A percentile compares a stretch with the other conserved stretches of the same genome.
These are phyloP conservation scores for Pogonus chalceus DNA, from an alignment of 1,140 invertebrate genomes.

Conservation along the genomic window DNA sequence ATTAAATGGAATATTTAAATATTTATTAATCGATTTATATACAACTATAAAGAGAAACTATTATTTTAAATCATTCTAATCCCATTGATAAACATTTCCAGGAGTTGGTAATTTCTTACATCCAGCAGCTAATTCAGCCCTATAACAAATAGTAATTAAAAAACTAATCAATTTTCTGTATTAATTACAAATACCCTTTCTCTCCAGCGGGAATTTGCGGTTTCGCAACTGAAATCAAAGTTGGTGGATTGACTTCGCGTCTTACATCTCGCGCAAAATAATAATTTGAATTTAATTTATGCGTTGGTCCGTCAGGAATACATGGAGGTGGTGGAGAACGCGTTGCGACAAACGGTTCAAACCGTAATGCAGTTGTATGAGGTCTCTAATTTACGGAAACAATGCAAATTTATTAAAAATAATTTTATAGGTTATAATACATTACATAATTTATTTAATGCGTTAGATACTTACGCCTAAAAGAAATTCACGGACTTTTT, in stretches of 20 bases:
- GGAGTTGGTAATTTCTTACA: slow-evolving; percentile 38
- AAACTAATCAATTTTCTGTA: not conserved
- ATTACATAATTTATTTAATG: too few relatives aligned
- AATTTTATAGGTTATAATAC: not conserved
- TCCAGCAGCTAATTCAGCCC: not conserved
- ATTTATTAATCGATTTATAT: not conserved
- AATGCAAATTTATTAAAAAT: not conserved
- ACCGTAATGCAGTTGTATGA: slow-evolving; percentile 52
- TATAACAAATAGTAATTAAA: not conserved
- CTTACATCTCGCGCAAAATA: slow-evolving; percentile 69
- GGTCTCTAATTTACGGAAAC: slow-evolving; percentile 38
- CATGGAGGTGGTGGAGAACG: slow-evolving; percentile 65
- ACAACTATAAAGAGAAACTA: not conserved
- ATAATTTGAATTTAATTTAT: slow-evolving; percentile 61
- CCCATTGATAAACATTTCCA: slow-evolving; percentile 44
- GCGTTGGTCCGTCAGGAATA: slow-evolving; percentile 62
- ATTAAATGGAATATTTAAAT: too few relatives aligned
- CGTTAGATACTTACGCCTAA: slow-evolving; percentile 45
- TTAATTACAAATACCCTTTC: slow-evolving; percentile 8
- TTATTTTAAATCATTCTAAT: slow-evolving; percentile 25
- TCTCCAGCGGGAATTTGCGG: slow-evolving; percentile 19
- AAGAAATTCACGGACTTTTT: slow-evolving; percentile 46
- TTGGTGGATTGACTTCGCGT: slow-evolving; percentile 57
- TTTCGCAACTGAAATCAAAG: slow-evolving; percentile 38
- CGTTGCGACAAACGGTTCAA: slow-evolving; percentile 46